A percentile compares a stretch with the other conserved stretches of the same genome.
Conservation (phyloP, 2,888 invertebrate genomes). For the Trissoscelio sp. region DNA sequence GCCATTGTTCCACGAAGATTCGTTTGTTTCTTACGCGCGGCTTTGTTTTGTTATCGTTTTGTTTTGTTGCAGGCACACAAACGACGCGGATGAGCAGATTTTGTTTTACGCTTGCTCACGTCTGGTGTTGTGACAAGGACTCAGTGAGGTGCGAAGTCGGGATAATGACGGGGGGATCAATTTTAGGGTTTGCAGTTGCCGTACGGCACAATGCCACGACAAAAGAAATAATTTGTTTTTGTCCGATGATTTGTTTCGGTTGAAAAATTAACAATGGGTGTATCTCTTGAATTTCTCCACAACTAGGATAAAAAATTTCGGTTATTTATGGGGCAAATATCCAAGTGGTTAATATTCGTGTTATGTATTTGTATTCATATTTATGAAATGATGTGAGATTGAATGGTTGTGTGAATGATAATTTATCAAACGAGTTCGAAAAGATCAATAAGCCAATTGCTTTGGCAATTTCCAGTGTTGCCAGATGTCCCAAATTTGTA, state of each 20-base stretch:
- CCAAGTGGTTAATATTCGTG: no score
- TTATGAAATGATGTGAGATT: no score
- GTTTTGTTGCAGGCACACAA: constrained; percentile 15
- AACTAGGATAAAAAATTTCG: no score
- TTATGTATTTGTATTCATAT: no score
- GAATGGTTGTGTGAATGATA: no score
- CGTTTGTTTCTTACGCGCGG: constrained; percentile 1
- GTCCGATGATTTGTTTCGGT: constrained; percentile 48
- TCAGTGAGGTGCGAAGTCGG: constrained; percentile 26
- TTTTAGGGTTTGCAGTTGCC: constrained; percentile 34
- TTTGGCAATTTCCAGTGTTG: no score
- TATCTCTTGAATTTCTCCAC: neutral
- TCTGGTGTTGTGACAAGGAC: constrained; percentile 23
- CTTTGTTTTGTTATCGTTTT: constrained; percentile 34
- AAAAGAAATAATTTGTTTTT: constrained; percentile 35
- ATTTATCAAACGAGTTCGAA: no score
- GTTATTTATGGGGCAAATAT: no score
- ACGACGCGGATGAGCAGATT: constrained; percentile 24
- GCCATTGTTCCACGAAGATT: constrained; percentile 25
- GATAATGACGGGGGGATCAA: constrained; percentile 23
- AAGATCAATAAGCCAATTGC: no score
- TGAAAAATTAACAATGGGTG: constrained; percentile 34
- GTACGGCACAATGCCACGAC: constrained; percentile 5
- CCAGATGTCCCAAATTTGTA: no score
- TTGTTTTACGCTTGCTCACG: constrained; percentile 29